A percentile compares a stretch with the other conserved stretches of the same genome.
These are phyloP conservation scores for Pelosia muscerda DNA, from an alignment of 2,888 invertebrate genomes.

Conservation along the genomic window DNA sequence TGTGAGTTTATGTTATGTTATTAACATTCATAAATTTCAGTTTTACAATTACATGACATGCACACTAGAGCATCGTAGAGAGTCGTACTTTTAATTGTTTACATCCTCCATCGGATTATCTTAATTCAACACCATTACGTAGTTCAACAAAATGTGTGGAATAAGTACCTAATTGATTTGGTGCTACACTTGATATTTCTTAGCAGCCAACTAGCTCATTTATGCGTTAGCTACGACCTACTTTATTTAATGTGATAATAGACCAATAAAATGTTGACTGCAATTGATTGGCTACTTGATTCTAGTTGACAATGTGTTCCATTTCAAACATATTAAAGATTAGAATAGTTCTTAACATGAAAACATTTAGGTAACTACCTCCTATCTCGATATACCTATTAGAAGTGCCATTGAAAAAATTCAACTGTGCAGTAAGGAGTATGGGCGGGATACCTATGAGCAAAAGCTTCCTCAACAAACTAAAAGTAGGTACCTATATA, in stretches of 20 bases:
- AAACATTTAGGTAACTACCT: not conserved
- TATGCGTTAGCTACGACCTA: not conserved
- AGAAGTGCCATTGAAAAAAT: not conserved
- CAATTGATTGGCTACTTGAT: not conserved
- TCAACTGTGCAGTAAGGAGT: too few species aligned
- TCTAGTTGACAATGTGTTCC: not conserved
- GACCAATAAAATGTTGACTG: not conserved
- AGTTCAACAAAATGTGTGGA: not conserved
- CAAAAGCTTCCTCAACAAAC: too few species aligned
- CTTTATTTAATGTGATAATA: not conserved
- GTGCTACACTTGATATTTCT: not conserved
- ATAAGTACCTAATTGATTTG: not conserved
- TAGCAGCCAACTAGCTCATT: not conserved
- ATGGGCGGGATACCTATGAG: too few species aligned
- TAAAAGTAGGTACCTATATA: too few species aligned
- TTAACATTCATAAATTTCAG: not conserved
- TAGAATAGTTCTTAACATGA: not conserved
- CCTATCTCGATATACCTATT: too few species aligned
- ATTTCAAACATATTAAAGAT: not conserved
- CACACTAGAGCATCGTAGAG: not conserved
- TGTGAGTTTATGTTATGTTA: too few species aligned
- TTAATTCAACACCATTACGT: not conserved
- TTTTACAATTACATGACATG: not conserved
- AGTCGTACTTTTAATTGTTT: not conserved
- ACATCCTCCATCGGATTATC: slow-evolving; percentile 8